These are phyloP conservation scores for Iguana delicatissima DNA, from an alignment of 2,797 vertebrate genomes.

Conservation along the genomic window DNA sequence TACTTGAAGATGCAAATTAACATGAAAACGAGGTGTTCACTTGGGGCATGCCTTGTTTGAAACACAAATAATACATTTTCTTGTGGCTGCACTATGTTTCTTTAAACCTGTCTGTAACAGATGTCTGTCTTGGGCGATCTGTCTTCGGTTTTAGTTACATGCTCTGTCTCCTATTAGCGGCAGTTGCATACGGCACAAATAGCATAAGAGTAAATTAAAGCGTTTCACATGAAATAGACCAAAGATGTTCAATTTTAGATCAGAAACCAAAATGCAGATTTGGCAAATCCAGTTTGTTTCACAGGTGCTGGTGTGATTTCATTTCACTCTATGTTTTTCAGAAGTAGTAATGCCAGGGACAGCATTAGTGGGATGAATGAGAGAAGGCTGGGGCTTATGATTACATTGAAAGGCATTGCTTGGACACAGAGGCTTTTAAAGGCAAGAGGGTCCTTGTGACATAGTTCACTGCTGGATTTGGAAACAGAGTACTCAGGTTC, in stretches of 20 bases:
- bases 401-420: not conserved
- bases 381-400: not conserved
- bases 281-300: not conserved
- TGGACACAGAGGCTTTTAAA: not conserved
- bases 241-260: not conserved
- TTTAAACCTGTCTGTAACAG: not conserved
- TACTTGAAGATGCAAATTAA: too few relatives aligned
- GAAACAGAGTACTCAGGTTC: not conserved
- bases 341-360: not conserved
- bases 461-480: not conserved
- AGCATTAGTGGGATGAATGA: not conserved
- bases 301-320: not conserved
- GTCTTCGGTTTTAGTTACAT: not conserved
- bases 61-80: too few relatives aligned
- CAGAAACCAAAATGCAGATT: not conserved
- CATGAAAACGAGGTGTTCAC: too few relatives aligned
- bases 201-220: not conserved
- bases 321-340: not conserved
- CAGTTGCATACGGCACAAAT: too few relatives aligned
- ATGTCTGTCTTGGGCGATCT: not conserved
- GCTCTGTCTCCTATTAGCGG: not conserved
- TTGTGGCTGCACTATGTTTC: not conserved
- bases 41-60: too few relatives aligned
- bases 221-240: not conserved
- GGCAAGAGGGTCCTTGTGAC: not conserved